Conservation (phyloP, 2,113 vertebrate species). For the Struthio camelus region DNA sequence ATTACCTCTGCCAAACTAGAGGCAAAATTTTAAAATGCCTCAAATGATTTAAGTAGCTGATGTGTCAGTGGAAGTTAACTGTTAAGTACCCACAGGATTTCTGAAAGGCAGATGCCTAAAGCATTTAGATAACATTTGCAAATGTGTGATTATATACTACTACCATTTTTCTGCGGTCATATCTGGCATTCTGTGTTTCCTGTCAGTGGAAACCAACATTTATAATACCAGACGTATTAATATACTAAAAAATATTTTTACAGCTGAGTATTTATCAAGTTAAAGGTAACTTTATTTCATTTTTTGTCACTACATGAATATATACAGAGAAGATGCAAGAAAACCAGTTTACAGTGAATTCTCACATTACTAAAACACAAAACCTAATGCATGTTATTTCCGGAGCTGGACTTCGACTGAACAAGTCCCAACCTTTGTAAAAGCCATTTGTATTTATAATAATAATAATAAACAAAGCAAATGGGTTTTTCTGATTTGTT, state of each 20-base stretch:
- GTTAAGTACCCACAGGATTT: not conserved
- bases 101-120: not conserved
- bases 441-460: not conserved
- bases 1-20: not conserved
- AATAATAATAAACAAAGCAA: not conserved
- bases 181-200: not conserved
- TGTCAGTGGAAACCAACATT: not conserved
- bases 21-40: not conserved
- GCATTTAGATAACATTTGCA: not conserved
- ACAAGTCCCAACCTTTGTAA: not conserved
- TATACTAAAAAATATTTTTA: not conserved
- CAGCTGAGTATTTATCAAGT: not conserved
- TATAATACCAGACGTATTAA: not conserved
- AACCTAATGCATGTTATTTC: not conserved
- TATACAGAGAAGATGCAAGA: not conserved
- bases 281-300: not conserved
- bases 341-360: not conserved
- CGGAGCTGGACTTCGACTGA: not conserved
- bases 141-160: not conserved
- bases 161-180: not conserved
- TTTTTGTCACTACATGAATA: not conserved
- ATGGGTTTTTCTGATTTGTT: rapidly evolving
- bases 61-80: not conserved
- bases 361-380: not conserved
- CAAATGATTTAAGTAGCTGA: not conserved